A percentile compares a stretch with the other conserved stretches of the same genome.
phyloP scores from a whole-genome alignment of 1,140 invertebrate genomes.

The Wasmannia auropunctata region DNA sequence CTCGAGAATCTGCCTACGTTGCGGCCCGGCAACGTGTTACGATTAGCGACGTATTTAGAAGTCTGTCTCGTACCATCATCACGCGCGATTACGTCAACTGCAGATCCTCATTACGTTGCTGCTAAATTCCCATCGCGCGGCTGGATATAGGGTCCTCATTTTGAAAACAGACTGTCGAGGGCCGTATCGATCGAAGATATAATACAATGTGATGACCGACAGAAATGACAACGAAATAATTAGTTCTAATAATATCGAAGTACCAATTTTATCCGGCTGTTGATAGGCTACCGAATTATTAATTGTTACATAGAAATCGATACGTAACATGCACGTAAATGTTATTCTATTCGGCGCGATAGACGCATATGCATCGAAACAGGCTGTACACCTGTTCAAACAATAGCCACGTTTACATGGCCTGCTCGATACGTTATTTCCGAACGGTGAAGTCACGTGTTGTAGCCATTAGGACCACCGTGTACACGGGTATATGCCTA shows the following conservation, averaged over 20 bases:
- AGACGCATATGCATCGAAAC: not conserved
- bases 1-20: slow-evolving; percentile 42
- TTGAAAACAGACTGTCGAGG: not conserved
- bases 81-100: slow-evolving; percentile 43
- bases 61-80: not conserved
- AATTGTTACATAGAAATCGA: slow-evolving; percentile 27
- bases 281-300: slow-evolving; percentile 18
- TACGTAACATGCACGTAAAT: slow-evolving; percentile 3
- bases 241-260: not conserved
- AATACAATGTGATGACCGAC: not conserved
- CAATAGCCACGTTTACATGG: slow-evolving; percentile 35
- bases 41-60: slow-evolving; percentile 35
- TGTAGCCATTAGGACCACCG: slow-evolving; percentile 21
- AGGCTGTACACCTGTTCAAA: slow-evolving; percentile 15
- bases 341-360: slow-evolving; percentile 35
- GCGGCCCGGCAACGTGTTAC: not conserved
- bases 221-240: not conserved
- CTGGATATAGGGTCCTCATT: not conserved
- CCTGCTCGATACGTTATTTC: slow-evolving; percentile 40
- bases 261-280: not conserved
- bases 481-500: not conserved
- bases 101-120: not conserved
- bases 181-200: not conserved
- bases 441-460: slow-evolving; percentile 22
- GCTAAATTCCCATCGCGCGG: not conserved